Evolutionary conservation across 2,113 vertebrate species (phyloP).

Genomic region (Ariopsis seemanni): DNA sequence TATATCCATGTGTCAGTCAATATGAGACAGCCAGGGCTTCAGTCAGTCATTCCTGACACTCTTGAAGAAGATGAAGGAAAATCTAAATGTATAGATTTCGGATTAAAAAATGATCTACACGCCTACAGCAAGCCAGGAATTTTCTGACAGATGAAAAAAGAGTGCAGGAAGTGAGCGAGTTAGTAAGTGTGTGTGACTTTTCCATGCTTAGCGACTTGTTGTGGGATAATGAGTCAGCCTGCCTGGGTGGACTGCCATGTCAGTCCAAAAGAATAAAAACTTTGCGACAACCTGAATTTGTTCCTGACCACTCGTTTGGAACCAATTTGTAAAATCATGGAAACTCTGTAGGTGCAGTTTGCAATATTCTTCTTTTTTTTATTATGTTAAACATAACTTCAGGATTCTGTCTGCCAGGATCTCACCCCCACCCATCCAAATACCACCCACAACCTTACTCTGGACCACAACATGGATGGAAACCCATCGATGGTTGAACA

Average conservation of each 20-base stretch:
- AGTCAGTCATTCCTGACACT: neutral
- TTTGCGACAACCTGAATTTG: constrained; percentile 50
- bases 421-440: neutral
- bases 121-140: neutral
- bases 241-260: constrained; percentile 52
- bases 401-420: constrained; percentile 54
- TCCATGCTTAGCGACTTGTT: neutral
- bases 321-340: constrained; percentile 39
- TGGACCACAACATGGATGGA: constrained; percentile 18
- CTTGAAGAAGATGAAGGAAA: neutral
- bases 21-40: neutral
- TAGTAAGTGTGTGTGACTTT: constrained; percentile 16
- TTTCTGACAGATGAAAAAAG: neutral
- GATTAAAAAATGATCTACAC: neutral
- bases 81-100: neutral
- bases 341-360: constrained; percentile 57
- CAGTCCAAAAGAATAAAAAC: constrained; percentile 50
- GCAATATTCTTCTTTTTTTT: constrained; percentile 26
- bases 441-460: constrained; percentile 3
- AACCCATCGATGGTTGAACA: neutral
- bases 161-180: constrained; percentile 2
- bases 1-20: neutral
- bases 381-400: constrained; percentile 55
- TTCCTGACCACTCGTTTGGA: constrained; percentile 57
- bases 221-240: constrained; percentile 56